Evolutionary conservation across 2,113 vertebrate species (phyloP).

Genomic region (Rhinolophus sinicus): DNA sequence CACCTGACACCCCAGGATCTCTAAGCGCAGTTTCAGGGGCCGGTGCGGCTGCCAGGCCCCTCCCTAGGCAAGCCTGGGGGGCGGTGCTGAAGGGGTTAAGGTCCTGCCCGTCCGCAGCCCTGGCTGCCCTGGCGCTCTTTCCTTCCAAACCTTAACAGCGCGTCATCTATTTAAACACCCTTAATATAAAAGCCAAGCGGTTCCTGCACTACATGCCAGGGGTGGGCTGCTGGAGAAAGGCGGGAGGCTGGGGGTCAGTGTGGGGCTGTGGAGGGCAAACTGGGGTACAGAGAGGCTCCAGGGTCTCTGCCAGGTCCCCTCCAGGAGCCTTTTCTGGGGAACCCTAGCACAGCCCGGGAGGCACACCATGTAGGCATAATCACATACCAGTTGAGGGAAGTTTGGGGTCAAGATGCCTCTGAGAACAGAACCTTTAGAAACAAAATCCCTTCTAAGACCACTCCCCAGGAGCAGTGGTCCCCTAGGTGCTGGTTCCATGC

Average conservation of each 20-base stretch:
- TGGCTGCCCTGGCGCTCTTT: background rate
- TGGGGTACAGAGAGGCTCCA: background rate
- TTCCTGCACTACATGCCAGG: background rate
- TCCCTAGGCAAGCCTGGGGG: conserved; percentile 31
- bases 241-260: background rate
- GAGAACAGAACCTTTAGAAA: background rate
- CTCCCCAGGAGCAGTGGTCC: background rate
- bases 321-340: background rate
- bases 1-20: conserved; percentile 78
- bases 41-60: conserved; percentile 53
- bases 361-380: background rate
- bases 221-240: background rate
- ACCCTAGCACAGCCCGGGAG: background rate
- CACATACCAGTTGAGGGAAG: background rate
- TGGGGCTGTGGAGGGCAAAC: background rate
- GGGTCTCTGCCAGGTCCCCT: background rate
- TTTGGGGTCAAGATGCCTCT: background rate
- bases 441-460: background rate
- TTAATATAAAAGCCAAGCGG: background rate
- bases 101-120: background rate
- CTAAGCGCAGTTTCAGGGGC: conserved; percentile 68
- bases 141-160: conserved; percentile 31
- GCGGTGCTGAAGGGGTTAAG: background rate
- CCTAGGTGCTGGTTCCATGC: background rate
- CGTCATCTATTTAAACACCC: background rate